A percentile compares a stretch with the other conserved stretches of the same genome.
Evolutionary conservation across 2,888 invertebrate species (phyloP).

Genomic region (Cheilosia variabilis): DNA sequence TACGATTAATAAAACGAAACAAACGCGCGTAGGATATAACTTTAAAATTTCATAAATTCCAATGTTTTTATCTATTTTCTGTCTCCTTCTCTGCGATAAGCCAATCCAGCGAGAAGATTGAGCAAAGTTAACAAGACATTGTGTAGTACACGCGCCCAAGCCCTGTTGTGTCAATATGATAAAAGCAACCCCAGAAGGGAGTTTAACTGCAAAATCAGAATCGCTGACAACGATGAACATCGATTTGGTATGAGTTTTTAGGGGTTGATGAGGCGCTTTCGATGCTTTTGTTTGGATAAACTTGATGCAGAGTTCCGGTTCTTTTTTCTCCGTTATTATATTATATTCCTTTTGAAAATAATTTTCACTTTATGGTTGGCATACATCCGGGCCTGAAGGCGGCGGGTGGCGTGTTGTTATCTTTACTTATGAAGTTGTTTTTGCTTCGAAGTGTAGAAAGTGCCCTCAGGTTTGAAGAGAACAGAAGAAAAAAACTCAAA

Average conservation of each 20-base stretch:
- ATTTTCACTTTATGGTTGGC: constrained; percentile 61
- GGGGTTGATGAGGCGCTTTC: constrained; percentile 2
- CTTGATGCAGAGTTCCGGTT: constrained; percentile 27
- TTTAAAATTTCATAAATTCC: constrained; percentile 74
- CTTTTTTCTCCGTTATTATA: constrained; percentile 10
- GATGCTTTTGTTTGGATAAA: constrained; percentile 42
- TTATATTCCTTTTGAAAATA: constrained; percentile 40
- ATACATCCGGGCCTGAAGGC: constrained; percentile 7
- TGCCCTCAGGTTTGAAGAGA: constrained; percentile 8
- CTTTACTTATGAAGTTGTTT: constrained; percentile 27
- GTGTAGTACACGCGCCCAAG: constrained; percentile 59
- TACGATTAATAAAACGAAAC: constrained; percentile 71
- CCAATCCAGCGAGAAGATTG: not conserved
- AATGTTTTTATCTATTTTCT: constrained; percentile 50
- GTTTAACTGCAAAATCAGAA: constrained; percentile 66
- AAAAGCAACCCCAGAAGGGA: constrained; percentile 68
- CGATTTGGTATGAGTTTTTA: constrained; percentile 31
- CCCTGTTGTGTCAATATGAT: constrained; percentile 69
- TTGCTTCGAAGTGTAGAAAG: not conserved
- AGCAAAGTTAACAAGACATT: constrained; percentile 67
- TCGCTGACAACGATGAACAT: constrained; percentile 72
- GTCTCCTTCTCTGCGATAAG: constrained; percentile 8
- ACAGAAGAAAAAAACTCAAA: constrained; percentile 23
- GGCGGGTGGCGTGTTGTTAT: not conserved
- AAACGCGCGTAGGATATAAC: constrained; percentile 64